Conservation (phyloP, 2,113 vertebrate genomes). For the Sapajus apella region DNA sequence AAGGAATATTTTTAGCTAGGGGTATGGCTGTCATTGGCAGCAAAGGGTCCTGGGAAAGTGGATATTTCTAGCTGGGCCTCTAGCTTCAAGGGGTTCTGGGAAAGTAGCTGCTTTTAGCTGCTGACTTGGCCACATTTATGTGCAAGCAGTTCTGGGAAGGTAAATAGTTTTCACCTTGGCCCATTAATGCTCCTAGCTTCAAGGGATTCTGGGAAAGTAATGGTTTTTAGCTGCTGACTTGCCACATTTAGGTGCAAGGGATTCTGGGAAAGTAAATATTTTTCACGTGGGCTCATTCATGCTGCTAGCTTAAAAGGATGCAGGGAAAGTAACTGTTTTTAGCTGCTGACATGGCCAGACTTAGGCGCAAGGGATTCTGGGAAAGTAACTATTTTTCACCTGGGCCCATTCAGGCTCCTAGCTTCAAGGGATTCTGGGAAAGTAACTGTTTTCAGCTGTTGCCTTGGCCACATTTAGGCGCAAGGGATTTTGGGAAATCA, state of each 20-base stretch:
- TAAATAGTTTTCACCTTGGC: background rate
- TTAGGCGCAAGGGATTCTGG: background rate
- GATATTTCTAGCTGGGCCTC: background rate
- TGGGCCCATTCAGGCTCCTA: too few relatives aligned
- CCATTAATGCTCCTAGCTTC: background rate
- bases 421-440: background rate
- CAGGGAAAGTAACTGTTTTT: background rate
- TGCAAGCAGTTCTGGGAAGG: background rate
- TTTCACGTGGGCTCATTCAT: background rate
- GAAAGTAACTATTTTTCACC: background rate
- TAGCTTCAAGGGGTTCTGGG: background rate
- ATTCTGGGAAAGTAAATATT: background rate
- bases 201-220: background rate
- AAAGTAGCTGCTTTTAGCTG: background rate
- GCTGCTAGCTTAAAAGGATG: background rate
- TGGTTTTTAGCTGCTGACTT: background rate
- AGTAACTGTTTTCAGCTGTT: background rate
- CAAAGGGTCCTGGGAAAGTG: background rate
- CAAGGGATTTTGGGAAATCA: background rate
- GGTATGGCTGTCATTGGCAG: background rate
- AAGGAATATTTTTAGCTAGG: background rate
- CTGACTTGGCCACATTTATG: background rate
- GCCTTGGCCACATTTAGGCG: background rate
- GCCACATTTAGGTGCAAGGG: background rate
- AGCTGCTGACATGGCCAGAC: too few relatives aligned